phyloP scores from a whole-genome alignment of 2,888 invertebrate species.

The Acanthopleura granulata region DNA sequence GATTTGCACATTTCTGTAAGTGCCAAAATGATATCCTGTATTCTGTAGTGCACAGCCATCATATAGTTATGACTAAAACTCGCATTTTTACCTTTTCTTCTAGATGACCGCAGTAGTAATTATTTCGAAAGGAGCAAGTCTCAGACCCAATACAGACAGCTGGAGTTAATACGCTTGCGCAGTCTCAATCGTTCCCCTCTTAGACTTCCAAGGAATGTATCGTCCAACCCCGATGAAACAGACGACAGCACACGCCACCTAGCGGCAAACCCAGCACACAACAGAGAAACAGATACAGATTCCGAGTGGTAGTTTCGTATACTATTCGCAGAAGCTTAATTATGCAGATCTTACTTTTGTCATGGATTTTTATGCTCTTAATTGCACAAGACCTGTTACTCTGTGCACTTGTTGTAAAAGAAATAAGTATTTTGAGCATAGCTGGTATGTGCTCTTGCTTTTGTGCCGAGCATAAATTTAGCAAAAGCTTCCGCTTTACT shows the following conservation, averaged over 20 bases:
- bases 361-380: too few relatives aligned
- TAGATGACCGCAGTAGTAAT: conserved; percentile 56
- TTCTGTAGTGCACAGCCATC: not conserved
- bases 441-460: too few relatives aligned
- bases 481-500: too few relatives aligned
- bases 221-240: not conserved
- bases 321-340: not conserved
- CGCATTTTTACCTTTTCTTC: conserved; percentile 9
- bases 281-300: conserved; percentile 15
- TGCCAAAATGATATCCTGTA: too few relatives aligned
- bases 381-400: too few relatives aligned
- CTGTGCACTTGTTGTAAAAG: too few relatives aligned
- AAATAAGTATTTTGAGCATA: too few relatives aligned
- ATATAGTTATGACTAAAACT: not conserved
- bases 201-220: not conserved
- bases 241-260: not conserved
- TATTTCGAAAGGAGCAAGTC: conserved; percentile 49
- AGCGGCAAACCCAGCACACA: not conserved
- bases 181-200: conserved; percentile 37
- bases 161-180: conserved; percentile 56
- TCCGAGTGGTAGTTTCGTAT: conserved; percentile 16
- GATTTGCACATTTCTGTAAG: too few relatives aligned
- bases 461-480: too few relatives aligned
- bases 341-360: too few relatives aligned
- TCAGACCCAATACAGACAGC: conserved; percentile 44